Evolutionary conservation across 1,140 invertebrate species (phyloP).

Genomic region (Psix sp.): DNA sequence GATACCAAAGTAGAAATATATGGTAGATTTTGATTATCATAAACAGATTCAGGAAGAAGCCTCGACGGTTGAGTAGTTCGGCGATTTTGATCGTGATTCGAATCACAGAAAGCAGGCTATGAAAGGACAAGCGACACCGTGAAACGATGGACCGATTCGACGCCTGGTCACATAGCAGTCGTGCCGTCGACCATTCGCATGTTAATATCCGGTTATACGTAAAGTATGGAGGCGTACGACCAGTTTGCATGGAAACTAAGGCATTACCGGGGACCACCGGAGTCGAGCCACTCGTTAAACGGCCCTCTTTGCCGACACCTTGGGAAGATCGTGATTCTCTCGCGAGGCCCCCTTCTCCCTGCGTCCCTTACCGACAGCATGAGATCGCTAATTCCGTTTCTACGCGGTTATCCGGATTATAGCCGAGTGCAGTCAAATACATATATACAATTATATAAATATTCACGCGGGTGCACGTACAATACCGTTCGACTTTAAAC

Average conservation of each 20-base stretch:
- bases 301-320: constrained; percentile 73
- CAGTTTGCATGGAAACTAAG: constrained; percentile 76
- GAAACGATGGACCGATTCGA: constrained; percentile 48
- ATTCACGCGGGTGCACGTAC: constrained; percentile 19
- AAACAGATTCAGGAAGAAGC: too few species aligned
- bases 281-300: constrained; percentile 74
- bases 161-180: constrained; percentile 56
- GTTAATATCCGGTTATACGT: constrained; percentile 75
- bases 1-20: too few species aligned
- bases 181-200: constrained; percentile 73
- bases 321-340: constrained; percentile 63
- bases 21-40: too few species aligned
- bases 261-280: constrained; percentile 74
- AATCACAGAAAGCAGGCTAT: constrained; percentile 28
- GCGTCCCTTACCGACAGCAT: constrained; percentile 46
- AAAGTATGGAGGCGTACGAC: constrained; percentile 74
- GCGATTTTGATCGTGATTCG: constrained; percentile 18
- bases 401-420: constrained; percentile 69
- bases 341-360: constrained; percentile 45
- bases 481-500: constrained; percentile 12
- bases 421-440: constrained; percentile 55
- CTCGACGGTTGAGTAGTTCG: constrained; percentile 21
- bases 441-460: constrained; percentile 47
- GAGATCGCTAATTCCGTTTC: constrained; percentile 64
- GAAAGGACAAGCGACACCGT: constrained; percentile 37